phyloP scores from a whole-genome alignment of 2,888 invertebrate species.

The Deilephila porcellus region DNA sequence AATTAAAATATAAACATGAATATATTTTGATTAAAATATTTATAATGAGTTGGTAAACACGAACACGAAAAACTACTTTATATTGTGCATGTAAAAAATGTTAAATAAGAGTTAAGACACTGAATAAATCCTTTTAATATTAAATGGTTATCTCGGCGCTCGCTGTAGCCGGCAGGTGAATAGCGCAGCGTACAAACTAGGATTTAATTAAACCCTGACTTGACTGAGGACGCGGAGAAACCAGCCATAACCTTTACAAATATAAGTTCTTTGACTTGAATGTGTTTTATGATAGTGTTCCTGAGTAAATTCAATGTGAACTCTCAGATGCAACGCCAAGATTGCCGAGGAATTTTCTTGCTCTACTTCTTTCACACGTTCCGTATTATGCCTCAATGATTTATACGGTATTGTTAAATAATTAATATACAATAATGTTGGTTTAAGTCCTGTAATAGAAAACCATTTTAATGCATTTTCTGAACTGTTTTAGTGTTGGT shows the following conservation, averaged over 20 bases:
- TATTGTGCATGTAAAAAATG: background rate
- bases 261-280: background rate
- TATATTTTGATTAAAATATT: background rate
- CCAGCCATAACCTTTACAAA: background rate
- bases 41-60: background rate
- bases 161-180: constrained; percentile 3
- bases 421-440: too few relatives aligned
- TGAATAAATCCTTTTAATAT: background rate
- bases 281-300: background rate
- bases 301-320: background rate
- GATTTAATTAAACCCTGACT: background rate
- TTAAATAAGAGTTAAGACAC: background rate
- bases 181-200: background rate
- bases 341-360: too few relatives aligned
- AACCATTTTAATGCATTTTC: too few relatives aligned
- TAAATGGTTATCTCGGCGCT: constrained; percentile 3
- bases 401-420: too few relatives aligned
- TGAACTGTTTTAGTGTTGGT: too few relatives aligned
- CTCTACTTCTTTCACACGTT: too few relatives aligned
- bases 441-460: too few relatives aligned
- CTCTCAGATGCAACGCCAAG: background rate
- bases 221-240: background rate
- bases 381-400: too few relatives aligned
- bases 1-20: background rate
- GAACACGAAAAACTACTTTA: background rate